A percentile compares a stretch with the other conserved stretches of the same genome.
Conservation (phyloP, 2,888 invertebrate species). For the Matsumyia berberina region DNA sequence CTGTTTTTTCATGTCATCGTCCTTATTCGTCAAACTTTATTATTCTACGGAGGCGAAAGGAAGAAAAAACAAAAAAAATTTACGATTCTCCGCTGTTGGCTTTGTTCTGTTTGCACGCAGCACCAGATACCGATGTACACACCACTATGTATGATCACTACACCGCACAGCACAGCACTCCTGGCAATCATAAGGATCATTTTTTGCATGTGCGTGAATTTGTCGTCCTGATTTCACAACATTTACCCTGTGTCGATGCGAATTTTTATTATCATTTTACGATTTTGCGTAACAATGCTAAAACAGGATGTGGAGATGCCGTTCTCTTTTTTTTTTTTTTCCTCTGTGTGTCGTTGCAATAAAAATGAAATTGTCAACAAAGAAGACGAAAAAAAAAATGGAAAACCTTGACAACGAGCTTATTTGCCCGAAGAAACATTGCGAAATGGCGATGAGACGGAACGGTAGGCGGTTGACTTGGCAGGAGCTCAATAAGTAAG, state of each 20-base stretch:
- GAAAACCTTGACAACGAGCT: slow-evolving; percentile 23
- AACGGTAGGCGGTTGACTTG: neutral
- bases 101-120: slow-evolving; percentile 17
- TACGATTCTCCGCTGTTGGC: slow-evolving; percentile 56
- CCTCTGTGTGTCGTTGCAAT: slow-evolving; percentile 26
- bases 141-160: slow-evolving; percentile 32
- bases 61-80: slow-evolving; percentile 50
- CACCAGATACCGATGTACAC: slow-evolving; percentile 1
- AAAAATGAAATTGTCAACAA: slow-evolving; percentile 26
- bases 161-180: slow-evolving; percentile 41
- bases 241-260: slow-evolving; percentile 49
- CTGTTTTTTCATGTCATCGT: slow-evolving; percentile 71
- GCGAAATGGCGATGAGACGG: neutral
- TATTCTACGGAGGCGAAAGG: slow-evolving; percentile 46
- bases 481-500: neutral
- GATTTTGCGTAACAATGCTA: slow-evolving; percentile 57
- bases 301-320: slow-evolving; percentile 25
- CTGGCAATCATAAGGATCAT: slow-evolving; percentile 71
- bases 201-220: slow-evolving; percentile 58
- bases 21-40: slow-evolving; percentile 68
- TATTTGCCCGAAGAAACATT: slow-evolving; percentile 31
- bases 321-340: slow-evolving; percentile 3
- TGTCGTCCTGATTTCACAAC: slow-evolving; percentile 56
- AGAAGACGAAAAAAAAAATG: neutral
- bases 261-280: slow-evolving; percentile 67